A percentile compares a stretch with the other conserved stretches of the same genome.
These are phyloP conservation scores for Chrysomela aeneicollis DNA, from an alignment of 2,888 invertebrate species.

Conservation along the genomic window DNA sequence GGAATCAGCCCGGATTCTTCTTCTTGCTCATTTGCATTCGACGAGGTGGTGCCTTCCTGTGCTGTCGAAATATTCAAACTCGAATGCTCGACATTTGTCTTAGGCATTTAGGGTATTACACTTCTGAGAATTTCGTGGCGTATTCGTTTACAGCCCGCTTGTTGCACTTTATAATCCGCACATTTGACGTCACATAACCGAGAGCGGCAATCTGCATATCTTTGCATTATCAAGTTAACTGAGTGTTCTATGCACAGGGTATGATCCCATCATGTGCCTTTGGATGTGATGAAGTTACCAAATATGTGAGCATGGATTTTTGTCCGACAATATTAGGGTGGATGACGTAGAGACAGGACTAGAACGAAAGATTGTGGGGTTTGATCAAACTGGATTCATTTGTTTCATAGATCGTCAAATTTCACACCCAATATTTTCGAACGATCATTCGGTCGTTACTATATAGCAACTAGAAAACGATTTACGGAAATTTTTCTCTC, in stretches of 20 bases:
- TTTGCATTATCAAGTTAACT: conserved; percentile 34
- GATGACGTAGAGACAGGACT: no score
- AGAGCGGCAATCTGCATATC: conserved; percentile 39
- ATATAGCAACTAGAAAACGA: no score
- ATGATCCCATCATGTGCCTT: background rate
- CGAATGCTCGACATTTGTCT: conserved; percentile 52
- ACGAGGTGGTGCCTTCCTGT: background rate
- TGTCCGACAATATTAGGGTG: background rate
- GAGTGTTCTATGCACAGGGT: conserved; percentile 1
- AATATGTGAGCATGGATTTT: background rate
- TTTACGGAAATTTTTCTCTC: no score
- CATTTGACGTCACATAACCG: conserved; percentile 42
- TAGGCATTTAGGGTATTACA: conserved; percentile 49
- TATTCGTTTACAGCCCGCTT: conserved; percentile 48
- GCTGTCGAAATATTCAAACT: conserved; percentile 25
- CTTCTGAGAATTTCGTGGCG: conserved; percentile 50
- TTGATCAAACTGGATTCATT: no score
- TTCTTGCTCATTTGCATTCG: conserved; percentile 3
- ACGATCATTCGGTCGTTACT: no score
- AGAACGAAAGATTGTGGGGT: no score
- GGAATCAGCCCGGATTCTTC: no score
- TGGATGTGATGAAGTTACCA: background rate
- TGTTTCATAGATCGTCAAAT: no score
- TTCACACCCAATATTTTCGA: no score
- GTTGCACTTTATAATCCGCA: conserved; percentile 42